Base-by-base conservation (phyloP, 2,113 vertebrate species). In the Poeciliopsis turrubarensis region DNA sequence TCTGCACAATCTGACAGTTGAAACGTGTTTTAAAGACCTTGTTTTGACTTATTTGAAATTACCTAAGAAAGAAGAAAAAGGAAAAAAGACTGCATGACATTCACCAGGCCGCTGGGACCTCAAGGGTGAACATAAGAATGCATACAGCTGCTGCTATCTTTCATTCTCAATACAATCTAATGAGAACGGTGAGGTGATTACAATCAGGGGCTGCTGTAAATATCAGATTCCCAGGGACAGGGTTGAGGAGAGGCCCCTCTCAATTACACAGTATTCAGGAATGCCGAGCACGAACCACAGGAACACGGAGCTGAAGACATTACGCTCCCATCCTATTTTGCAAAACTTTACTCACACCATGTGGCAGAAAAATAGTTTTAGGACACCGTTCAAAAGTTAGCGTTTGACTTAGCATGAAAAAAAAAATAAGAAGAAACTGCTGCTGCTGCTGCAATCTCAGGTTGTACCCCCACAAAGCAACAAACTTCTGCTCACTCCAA, bases 241-340 rank as follows among this genome's bases (percentile, higher is more conserved):
- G 88, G 86, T 90, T 90, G 87, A 89, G 83, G 86, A 87, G 90
- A 91, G 92, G 92, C 89, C 92, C 89, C 87, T 86, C 82, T 89
- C 88, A 92, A 93, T 94, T 93, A 92, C 89, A 90, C 88, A 89
- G 89, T 85, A 86, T 91, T 86, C 86, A 92, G 92, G 93, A 94
- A 93, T 94, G 92, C 81, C 82, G 90, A 82, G 83, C 86, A 86
- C 68, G 84, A 85, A 87, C 85, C 85, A 73, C 77, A 84, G 78
- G 37, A 81, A 86, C 83, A 75, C 65, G 68, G 77, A 90, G 78
- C 85, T 75, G 69, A 80, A 80, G 75, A 87, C 87, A 73, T 83
- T 77, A 87, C 26, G 71, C 72, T 87, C 81, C 75, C 68, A 61
- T 88, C 77, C 73, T 68, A 63, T 75, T 83, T 68, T 84, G 80